Percentiles rank a stretch among this genome's conserved stretches.
phyloP scores from a whole-genome alignment of 2,888 invertebrate genomes.

The Nasonovia ribisnigri region DNA sequence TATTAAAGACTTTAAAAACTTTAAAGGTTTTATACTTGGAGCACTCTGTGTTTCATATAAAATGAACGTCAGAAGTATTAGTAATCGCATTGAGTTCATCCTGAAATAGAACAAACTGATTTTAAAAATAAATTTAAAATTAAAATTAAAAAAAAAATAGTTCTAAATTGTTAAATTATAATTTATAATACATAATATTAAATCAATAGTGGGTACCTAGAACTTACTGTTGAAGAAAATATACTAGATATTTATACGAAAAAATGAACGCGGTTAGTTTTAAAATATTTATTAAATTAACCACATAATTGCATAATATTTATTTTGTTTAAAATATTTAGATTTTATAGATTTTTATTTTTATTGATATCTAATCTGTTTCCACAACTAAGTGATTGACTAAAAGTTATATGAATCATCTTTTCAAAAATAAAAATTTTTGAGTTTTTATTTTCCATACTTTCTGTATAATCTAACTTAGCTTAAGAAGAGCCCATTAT shows the following conservation, averaged over 20 bases:
- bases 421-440: neutral
- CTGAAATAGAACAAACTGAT: slow-evolving; percentile 16
- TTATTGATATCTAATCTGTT: neutral
- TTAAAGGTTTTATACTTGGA: neutral
- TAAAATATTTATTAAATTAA: neutral
- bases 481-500: no score
- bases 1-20: neutral
- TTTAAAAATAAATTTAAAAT: neutral
- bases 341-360: neutral
- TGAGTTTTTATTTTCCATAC: no score
- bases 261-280: neutral
- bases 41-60: slow-evolving; percentile 14
- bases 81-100: slow-evolving; percentile 36
- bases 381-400: neutral
- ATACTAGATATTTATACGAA: neutral
- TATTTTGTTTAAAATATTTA: neutral
- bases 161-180: neutral
- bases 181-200: neutral
- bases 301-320: neutral
- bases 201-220: no score
- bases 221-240: neutral
- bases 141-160: neutral
- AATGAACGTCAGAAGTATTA: slow-evolving; percentile 29
- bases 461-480: no score
- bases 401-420: neutral